A percentile compares a stretch with the other conserved stretches of the same genome.
These are phyloP conservation scores for Salvelinus fontinalis DNA, from an alignment of 2,113 vertebrate genomes.

Conservation along the genomic window DNA sequence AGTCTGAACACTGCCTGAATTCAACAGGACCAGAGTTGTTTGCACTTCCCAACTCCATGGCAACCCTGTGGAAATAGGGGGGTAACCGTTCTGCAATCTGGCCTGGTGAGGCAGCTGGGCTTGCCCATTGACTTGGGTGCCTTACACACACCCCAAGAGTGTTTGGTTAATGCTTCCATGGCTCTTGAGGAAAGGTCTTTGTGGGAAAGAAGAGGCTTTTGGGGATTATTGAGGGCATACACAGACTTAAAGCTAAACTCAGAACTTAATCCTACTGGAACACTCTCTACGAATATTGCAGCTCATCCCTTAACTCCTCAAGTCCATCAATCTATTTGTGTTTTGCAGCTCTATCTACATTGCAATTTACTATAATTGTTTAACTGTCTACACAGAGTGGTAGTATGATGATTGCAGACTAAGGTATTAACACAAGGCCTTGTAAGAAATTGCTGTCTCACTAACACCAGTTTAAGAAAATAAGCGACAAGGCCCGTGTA, in stretches of 20 bases:
- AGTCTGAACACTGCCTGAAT: constrained; percentile 22
- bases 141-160: constrained; percentile 13
- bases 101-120: not conserved
- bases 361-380: not conserved
- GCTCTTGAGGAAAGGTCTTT: constrained; percentile 14
- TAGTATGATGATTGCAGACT: not conserved
- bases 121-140: constrained; percentile 12
- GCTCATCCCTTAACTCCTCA: too few relatives aligned
- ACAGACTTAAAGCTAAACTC: not conserved
- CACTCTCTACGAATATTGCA: not conserved
- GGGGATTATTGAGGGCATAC: constrained; percentile 21
- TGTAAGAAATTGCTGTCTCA: not conserved
- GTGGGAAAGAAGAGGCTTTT: constrained; percentile 5
- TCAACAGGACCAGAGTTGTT: not conserved
- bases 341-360: not conserved
- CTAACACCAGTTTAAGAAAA: not conserved
- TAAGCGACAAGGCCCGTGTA: not conserved
- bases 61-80: constrained; percentile 18
- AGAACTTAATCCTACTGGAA: not conserved
- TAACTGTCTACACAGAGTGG: not conserved
- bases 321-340: not conserved
- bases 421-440: not conserved
- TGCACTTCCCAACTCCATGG: constrained; percentile 13
- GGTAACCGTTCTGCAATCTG: constrained; percentile 5
- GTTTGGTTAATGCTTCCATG: constrained; percentile 11